These are phyloP conservation scores for Danaus plexippus DNA, from an alignment of 1,140 invertebrate genomes.

Conservation along the genomic window DNA sequence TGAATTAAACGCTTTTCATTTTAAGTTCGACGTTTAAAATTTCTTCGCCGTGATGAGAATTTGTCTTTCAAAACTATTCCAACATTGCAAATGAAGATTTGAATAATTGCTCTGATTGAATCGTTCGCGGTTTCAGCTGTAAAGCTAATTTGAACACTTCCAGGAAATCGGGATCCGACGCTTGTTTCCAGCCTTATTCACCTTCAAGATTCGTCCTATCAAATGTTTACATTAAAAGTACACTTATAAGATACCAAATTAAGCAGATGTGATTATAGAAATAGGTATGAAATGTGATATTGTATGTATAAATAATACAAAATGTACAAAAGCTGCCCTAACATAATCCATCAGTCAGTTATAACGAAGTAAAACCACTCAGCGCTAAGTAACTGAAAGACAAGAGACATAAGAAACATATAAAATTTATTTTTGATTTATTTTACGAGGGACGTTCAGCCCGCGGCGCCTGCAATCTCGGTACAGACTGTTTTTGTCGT, in stretches of 20 bases:
- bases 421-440: conserved; percentile 32
- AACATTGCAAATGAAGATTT: conserved; percentile 11
- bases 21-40: conserved; percentile 27
- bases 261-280: no score
- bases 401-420: conserved; percentile 24
- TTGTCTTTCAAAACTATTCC: conserved; percentile 24
- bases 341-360: conserved; percentile 9
- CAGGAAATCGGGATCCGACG: no score
- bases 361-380: conserved; percentile 21
- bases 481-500: conserved; percentile 10
- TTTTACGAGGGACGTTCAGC: conserved; percentile 21
- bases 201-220: no score
- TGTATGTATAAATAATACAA: no score
- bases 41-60: conserved; percentile 21
- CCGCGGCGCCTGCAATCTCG: conserved; percentile 24
- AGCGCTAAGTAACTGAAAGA: conserved; percentile 13
- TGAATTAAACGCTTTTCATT: conserved; percentile 33
- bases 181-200: no score
- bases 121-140: conserved; percentile 9
- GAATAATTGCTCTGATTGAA: conserved; percentile 19
- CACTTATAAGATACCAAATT: no score
- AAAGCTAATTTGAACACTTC: no score
- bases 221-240: no score
- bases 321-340: not conserved
- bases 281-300: no score